Percentiles rank a stretch among this genome's conserved stretches.
Conservation (phyloP, 2,797 vertebrate species). For the Antennarius maculatus region DNA sequence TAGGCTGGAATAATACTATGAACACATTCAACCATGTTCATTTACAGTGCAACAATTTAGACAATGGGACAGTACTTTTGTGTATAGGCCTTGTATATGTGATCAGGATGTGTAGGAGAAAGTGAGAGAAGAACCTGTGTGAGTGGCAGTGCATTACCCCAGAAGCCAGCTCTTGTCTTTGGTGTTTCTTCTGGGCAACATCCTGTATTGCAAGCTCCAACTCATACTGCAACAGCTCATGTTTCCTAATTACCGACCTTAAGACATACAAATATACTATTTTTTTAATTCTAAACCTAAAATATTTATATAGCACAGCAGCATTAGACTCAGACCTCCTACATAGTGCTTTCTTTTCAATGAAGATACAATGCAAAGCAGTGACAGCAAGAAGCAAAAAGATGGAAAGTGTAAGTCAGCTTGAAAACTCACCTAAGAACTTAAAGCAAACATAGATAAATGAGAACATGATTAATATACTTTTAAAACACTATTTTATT, state of each 20-base stretch:
- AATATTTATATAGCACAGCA: not conserved
- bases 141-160: constrained; percentile 82
- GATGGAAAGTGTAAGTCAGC: not conserved
- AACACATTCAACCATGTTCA: not conserved
- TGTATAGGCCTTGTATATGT: too few species aligned
- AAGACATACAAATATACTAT: constrained; percentile 11
- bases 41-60: too few species aligned
- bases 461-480: too few species aligned
- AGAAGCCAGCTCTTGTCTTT: constrained; percentile 92
- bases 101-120: not conserved
- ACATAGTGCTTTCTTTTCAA: constrained; percentile 3
- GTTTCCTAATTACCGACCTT: constrained; percentile 95
- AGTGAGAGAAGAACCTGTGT: constrained; percentile 4
- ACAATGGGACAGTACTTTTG: too few species aligned
- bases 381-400: not conserved
- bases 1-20: not conserved
- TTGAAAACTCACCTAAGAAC: not conserved
- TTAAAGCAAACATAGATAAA: too few species aligned
- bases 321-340: not conserved
- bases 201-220: constrained; percentile 91
- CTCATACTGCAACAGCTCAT: constrained; percentile 95
- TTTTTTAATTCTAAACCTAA: too few species aligned
- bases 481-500: too few species aligned
- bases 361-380: not conserved
- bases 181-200: constrained; percentile 92